Conservation (phyloP, 1,140 invertebrate genomes). For the Drosophila orosa region DNA sequence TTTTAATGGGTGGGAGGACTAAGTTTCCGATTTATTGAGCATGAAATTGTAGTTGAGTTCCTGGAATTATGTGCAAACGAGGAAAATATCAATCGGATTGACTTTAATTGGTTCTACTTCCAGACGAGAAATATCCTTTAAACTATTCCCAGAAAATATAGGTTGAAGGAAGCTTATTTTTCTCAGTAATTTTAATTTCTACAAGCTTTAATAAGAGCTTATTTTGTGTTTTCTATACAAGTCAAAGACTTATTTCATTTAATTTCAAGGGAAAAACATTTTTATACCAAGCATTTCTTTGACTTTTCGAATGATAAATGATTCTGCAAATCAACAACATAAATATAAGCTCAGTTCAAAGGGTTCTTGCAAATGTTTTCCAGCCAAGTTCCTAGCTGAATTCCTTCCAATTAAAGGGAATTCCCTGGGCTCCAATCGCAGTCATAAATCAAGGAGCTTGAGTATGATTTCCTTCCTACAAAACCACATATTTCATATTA, state of each 20-base stretch:
- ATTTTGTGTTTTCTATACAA: background rate
- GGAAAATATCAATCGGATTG: background rate
- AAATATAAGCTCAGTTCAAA: conserved; percentile 2
- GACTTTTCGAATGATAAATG: conserved; percentile 5
- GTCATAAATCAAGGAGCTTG: conserved; percentile 48
- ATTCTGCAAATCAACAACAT: background rate
- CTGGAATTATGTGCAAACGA: background rate
- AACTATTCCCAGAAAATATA: background rate
- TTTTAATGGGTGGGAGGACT: conserved; percentile 30
- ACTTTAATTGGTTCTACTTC: background rate
- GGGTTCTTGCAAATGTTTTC: background rate
- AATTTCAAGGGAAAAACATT: background rate
- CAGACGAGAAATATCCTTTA: background rate
- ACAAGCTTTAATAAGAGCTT: no score
- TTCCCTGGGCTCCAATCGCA: conserved; percentile 11
- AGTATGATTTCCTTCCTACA: conserved; percentile 1
- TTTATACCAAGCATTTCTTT: background rate
- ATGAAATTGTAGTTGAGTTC: conserved; percentile 17
- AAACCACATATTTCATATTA: conserved; percentile 45
- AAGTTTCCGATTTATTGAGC: conserved; percentile 13
- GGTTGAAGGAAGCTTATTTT: background rate
- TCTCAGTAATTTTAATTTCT: background rate
- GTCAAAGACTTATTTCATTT: background rate
- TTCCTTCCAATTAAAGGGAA: conserved; percentile 46
- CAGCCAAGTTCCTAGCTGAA: background rate